Base-by-base conservation (phyloP, 2,113 vertebrate species). In the Callorhinus ursinus region DNA sequence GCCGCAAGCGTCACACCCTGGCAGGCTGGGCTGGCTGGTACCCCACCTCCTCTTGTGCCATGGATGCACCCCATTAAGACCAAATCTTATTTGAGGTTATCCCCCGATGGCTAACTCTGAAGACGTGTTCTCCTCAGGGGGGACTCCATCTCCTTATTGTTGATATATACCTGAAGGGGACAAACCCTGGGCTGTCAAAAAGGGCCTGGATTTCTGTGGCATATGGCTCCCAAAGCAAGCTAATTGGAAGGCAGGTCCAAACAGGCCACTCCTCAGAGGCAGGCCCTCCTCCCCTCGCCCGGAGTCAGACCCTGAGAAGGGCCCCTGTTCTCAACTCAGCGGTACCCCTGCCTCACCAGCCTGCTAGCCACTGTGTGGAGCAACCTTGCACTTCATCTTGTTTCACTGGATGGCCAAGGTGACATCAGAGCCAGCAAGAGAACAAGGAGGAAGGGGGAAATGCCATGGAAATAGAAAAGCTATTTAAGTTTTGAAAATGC, bases 401-500 rank as follows among this genome's bases (percentile, higher is more conserved):
- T 16, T 57, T 53, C n/a, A 22, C 6, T 18, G 39, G 21, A 46
- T 5, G 21, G 12, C 33, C 28, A n/a, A 81, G 19, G 39, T 36
- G 36, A 59, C 26, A 71, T 39, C 42, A 59, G 10, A n/a, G 72
- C 19, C 51, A 71, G 59, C 9, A 19, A 55, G 53, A 67, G 39
- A 59, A 69, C 15, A 36, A 83, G 49, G 36, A 76, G 16, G 39
- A 39, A 51, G 8, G 51, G 24, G 36, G 18, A 24, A 65, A 36
- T 5, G 18, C 63, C 42, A 39, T 1, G 46, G 88, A 92, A 92
- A 94, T 31, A 88, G n/a, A 42, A 81, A 88, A 39, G 26, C 51
- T 72, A 24, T 36, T 85, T 83, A 91, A 69, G 55, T 57, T 84
- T 90, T 90, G 46, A 84, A 97, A 95, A 94, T 10, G 65, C 24